Conservation (phyloP, 2,113 vertebrate species). For the Panthera uncia region DNA sequence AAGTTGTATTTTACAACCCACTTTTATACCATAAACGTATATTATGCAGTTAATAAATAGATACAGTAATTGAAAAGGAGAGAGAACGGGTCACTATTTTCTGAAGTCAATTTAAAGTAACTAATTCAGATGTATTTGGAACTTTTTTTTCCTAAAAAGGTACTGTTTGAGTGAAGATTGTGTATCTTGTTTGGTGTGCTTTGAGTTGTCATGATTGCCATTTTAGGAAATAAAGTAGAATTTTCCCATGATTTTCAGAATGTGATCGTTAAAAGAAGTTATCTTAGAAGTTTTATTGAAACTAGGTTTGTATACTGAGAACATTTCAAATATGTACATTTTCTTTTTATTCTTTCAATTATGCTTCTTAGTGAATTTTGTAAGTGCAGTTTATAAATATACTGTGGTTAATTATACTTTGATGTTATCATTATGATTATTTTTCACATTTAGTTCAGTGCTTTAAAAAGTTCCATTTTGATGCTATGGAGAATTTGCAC, state of each 20-base stretch:
- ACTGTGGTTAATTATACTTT: constrained; percentile 8
- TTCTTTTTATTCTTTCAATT: constrained; percentile 1
- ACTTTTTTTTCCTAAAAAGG: not conserved
- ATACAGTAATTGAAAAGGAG: not conserved
- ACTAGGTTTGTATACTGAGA: not conserved
- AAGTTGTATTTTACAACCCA: not conserved
- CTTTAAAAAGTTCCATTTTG: constrained; percentile 2
- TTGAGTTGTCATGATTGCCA: not conserved
- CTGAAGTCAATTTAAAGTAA: constrained; percentile 1
- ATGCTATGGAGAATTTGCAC: not conserved
- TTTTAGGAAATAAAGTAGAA: not conserved
- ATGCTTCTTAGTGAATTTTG: constrained; percentile 9
- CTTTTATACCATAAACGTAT: constrained; percentile 27
- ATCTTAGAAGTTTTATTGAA: constrained; percentile 39
- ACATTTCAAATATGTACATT: constrained; percentile 28
- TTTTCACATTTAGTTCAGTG: constrained; percentile 33
- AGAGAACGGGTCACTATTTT: not conserved
- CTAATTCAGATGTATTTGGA: not conserved
- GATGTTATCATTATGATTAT: not conserved
- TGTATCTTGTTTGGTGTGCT: not conserved
- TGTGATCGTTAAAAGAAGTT: not conserved
- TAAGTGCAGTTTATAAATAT: not conserved
- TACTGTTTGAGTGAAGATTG: not conserved
- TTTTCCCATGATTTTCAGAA: constrained; percentile 5
- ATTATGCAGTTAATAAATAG: not conserved